phyloP scores from a whole-genome alignment of 2,797 vertebrate genomes.

The Acridotheres tristis region DNA sequence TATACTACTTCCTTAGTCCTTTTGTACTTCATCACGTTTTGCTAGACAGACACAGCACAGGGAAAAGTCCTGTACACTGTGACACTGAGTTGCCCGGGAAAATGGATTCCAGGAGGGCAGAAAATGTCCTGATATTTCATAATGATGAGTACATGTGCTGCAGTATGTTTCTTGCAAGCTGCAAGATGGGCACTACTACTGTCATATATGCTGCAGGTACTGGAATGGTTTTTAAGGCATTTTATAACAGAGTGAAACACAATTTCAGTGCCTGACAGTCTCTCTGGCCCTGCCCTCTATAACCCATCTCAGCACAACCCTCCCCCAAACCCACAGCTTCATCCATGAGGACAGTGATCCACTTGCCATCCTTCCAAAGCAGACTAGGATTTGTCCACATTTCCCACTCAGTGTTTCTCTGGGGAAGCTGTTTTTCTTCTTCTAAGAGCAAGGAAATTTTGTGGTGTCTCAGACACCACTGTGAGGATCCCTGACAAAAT shows the following conservation, averaged over 20 bases:
- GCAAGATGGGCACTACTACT: neutral
- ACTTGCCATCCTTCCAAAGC: neutral
- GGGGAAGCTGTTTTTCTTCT: neutral
- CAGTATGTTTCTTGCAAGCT: neutral
- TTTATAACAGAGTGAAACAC: neutral
- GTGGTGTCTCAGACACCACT: neutral
- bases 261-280: neutral
- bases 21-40: neutral
- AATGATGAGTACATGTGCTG: neutral
- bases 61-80: neutral
- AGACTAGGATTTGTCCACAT: neutral
- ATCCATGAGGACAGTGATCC: neutral
- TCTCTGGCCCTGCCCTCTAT: neutral
- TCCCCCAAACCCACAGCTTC: neutral
- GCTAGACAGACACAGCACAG: neutral
- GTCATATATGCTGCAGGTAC: neutral
- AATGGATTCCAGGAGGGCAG: neutral
- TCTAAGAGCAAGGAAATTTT: neutral
- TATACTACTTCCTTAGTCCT: neutral
- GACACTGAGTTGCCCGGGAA: neutral
- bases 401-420: neutral
- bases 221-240: neutral
- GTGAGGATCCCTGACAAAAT: neutral
- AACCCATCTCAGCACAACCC: neutral
- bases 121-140: neutral